phyloP scores from a whole-genome alignment of 1,140 invertebrate species.

The Eurosta solidaginis region DNA sequence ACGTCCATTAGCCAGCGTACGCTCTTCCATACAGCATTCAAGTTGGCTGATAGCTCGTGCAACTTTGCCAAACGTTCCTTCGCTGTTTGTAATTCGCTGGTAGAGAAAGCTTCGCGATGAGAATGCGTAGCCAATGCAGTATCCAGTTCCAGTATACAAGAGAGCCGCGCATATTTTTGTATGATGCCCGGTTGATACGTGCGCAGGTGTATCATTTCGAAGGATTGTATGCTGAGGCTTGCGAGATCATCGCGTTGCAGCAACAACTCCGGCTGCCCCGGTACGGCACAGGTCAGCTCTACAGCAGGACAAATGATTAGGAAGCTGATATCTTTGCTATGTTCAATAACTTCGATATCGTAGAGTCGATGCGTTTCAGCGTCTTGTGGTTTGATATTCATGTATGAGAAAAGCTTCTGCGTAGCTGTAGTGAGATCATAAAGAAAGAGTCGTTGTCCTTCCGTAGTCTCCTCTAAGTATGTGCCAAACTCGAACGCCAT shows the following conservation, averaged over 20 bases:
- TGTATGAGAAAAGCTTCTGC: conserved; percentile 75
- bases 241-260: conserved; percentile 79
- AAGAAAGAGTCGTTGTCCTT: conserved; percentile 79
- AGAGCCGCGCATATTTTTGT: conserved; percentile 85
- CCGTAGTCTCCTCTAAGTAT: conserved; percentile 64
- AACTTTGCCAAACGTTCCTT: conserved; percentile 82
- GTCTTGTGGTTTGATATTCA: conserved; percentile 75
- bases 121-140: conserved; percentile 88
- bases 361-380: conserved; percentile 78
- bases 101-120: conserved; percentile 91
- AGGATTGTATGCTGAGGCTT: conserved; percentile 80
- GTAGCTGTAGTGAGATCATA: conserved; percentile 73
- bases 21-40: conserved; percentile 88
- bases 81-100: conserved; percentile 80
- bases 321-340: conserved; percentile 85
- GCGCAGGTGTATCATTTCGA: conserved; percentile 91
- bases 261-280: conserved; percentile 81
- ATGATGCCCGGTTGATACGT: conserved; percentile 90
- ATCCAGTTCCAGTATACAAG: conserved; percentile 91
- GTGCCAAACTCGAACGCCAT: conserved; percentile 59
- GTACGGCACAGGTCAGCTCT: conserved; percentile 87
- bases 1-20: conserved; percentile 95
- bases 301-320: conserved; percentile 87
- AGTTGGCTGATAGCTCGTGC: conserved; percentile 78
- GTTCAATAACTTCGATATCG: conserved; percentile 88